A percentile compares a stretch with the other conserved stretches of the same genome.
Conservation (phyloP, 1,140 invertebrate species). For the Triops longicaudatus region DNA sequence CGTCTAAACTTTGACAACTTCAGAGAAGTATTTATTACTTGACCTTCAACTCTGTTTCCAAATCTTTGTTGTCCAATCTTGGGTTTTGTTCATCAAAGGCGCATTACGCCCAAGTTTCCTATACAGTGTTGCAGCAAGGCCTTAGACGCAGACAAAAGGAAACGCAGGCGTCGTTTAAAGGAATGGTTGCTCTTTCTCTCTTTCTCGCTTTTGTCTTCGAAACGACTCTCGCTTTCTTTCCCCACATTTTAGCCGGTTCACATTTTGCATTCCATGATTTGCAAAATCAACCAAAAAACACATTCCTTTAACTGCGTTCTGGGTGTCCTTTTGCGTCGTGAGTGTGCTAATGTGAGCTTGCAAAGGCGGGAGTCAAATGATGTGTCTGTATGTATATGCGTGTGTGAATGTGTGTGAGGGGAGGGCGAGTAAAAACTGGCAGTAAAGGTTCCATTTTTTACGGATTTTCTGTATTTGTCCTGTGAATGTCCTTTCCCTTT, state of each 20-base stretch:
- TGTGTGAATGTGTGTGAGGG: no score
- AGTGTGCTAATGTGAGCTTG: neutral
- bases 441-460: neutral
- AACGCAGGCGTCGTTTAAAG: conserved; percentile 2
- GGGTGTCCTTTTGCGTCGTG: neutral
- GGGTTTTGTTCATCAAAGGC: neutral
- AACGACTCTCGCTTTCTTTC: conserved; percentile 9
- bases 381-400: neutral
- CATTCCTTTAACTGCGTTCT: conserved; percentile 11
- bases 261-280: neutral
- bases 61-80: neutral
- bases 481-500: neutral
- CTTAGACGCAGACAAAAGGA: neutral
- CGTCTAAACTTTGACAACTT: neutral
- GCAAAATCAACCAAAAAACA: neutral
- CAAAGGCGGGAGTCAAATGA: neutral
- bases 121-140: conserved; percentile 1
- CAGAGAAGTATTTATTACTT: conserved; percentile 9
- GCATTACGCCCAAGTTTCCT: neutral
- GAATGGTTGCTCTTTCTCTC: neutral
- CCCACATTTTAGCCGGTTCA: neutral
- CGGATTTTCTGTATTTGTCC: neutral
- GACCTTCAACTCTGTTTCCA: neutral
- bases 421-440: neutral
- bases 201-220: neutral